Conservation (phyloP, 2,797 vertebrate species). For the Sphaeramia orbicularis region DNA sequence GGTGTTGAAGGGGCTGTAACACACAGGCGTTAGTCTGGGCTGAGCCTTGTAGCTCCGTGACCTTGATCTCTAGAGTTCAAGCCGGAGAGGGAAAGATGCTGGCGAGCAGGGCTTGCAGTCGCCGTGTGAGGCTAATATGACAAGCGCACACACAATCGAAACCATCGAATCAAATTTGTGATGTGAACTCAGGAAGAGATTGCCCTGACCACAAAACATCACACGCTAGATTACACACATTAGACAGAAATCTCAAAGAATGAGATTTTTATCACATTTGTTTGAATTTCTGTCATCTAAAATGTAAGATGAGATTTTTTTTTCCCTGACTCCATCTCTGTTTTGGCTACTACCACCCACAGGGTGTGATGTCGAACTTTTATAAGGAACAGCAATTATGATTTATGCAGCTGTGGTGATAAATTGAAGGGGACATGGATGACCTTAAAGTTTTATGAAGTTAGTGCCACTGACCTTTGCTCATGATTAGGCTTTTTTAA, state of each 20-base stretch:
- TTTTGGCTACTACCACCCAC: slow-evolving; percentile 2
- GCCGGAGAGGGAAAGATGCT: slow-evolving; percentile 42
- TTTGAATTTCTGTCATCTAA: slow-evolving; percentile 24
- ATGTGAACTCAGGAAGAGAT: slow-evolving; percentile 21
- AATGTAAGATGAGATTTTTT: slow-evolving; percentile 14
- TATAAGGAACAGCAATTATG: slow-evolving; percentile 16
- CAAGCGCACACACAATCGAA: slow-evolving; percentile 16
- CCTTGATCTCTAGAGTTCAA: slow-evolving; percentile 80
- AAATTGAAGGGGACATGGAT: slow-evolving; percentile 17
- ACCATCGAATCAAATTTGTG: slow-evolving; percentile 23
- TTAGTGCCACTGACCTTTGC: slow-evolving; percentile 43
- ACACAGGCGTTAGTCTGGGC: slow-evolving; percentile 63
- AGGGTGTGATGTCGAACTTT: slow-evolving; percentile 15
- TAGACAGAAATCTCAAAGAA: slow-evolving; percentile 28
- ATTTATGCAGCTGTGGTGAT: slow-evolving; percentile 29
- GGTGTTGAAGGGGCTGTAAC: slow-evolving; percentile 59
- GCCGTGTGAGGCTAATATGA: slow-evolving; percentile 39
- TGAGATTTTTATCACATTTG: slow-evolving; percentile 12
- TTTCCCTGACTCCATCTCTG: not conserved
- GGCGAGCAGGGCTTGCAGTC: slow-evolving; percentile 20
- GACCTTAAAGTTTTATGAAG: slow-evolving; percentile 38
- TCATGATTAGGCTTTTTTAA: slow-evolving; percentile 35
- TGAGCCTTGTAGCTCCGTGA: slow-evolving; percentile 74
- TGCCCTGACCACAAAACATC: slow-evolving; percentile 23
- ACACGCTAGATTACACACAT: slow-evolving; percentile 29